Evolutionary conservation across 2,888 invertebrate genomes (phyloP).

Genomic region (Eulithis testata): DNA sequence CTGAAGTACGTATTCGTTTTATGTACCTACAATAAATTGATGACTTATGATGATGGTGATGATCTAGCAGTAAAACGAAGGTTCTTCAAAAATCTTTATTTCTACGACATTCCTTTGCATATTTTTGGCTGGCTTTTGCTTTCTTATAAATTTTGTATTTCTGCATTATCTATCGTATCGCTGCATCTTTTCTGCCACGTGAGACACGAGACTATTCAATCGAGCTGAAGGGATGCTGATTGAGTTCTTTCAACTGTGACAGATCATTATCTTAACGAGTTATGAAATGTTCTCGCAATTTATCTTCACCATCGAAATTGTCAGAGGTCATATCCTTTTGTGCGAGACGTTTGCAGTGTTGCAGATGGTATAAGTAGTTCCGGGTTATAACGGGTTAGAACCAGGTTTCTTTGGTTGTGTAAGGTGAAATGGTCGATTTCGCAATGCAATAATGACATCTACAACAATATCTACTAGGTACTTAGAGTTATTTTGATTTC

Average conservation of each 20-base stretch:
- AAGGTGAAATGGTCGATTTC: constrained; percentile 34
- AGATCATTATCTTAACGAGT: constrained; percentile 39
- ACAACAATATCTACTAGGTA: constrained; percentile 14
- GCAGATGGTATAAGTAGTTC: constrained; percentile 31
- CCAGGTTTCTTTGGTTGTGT: constrained; percentile 35
- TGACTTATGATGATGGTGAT: too few relatives aligned
- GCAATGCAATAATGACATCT: constrained; percentile 10
- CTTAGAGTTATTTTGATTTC: constrained; percentile 8
- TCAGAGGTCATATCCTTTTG: constrained; percentile 26
- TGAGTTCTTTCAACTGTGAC: constrained; percentile 38
- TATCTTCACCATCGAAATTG: constrained; percentile 33
- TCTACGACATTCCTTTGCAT: too few relatives aligned
- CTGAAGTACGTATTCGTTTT: too few relatives aligned
- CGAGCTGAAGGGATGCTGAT: constrained; percentile 32
- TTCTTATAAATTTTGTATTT: too few relatives aligned
- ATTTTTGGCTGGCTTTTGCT: too few relatives aligned
- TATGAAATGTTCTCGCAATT: constrained; percentile 35
- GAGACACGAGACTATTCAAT: constrained; percentile 11
- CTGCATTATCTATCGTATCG: constrained; percentile 1
- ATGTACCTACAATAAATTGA: too few relatives aligned
- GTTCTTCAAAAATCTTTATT: too few relatives aligned
- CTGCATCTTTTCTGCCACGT: constrained; percentile 4
- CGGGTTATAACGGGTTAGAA: constrained; percentile 30
- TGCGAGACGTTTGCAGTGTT: constrained; percentile 8
- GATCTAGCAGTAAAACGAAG: too few relatives aligned